Evolutionary conservation across 2,797 vertebrate genomes (phyloP), one percentile per base, ranked within the genome.

Genomic region (Peromyscus eremicus): DNA sequence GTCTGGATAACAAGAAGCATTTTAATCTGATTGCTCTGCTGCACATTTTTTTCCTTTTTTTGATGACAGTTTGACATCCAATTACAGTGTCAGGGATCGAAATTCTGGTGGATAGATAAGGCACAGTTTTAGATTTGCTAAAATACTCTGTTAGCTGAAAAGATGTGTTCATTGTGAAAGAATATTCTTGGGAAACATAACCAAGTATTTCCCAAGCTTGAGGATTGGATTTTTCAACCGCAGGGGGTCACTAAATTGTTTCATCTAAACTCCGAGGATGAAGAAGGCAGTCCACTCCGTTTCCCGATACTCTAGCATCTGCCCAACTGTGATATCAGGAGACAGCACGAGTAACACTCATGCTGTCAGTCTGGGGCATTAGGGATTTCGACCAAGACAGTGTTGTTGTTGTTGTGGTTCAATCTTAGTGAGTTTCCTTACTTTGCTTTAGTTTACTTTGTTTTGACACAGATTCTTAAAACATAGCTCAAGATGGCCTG

Each of bases 171-270:
- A 52, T 91, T 93, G 17, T 94, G 16, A 96, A 95, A 93, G 60
- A 94, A 94, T 94, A 88, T 89, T 96, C 64, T 76, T 96, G 71
- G 55, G 96, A 96, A 94, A 95, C 94, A 93, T 76, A 64, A 29
- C 19, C 49, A 71, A 43, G 34, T 96, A 40, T 52, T 92, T 84
- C n/a, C 81, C 57, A 62, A 93, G 62, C 68, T 95, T 90, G 32
- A 94, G 32, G 68, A 71, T 94, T 93, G 89, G 89, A 62, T 89
- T 91, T 85, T 89, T 89, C 43, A 43, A 89, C 71, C 64, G 52
- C 66, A 32, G 34, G 49, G 84, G 7, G 80, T 70, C 8, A 82
- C 29, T 70, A 88, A 89, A 40, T 94, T 37, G 60, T 95, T 95
- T 86, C 46, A 19, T 87, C 29, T 89, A 95, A 32, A 25, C 3